phyloP scores from a whole-genome alignment of 2,888 invertebrate species.

The Aporophyla lueneburgensis region DNA sequence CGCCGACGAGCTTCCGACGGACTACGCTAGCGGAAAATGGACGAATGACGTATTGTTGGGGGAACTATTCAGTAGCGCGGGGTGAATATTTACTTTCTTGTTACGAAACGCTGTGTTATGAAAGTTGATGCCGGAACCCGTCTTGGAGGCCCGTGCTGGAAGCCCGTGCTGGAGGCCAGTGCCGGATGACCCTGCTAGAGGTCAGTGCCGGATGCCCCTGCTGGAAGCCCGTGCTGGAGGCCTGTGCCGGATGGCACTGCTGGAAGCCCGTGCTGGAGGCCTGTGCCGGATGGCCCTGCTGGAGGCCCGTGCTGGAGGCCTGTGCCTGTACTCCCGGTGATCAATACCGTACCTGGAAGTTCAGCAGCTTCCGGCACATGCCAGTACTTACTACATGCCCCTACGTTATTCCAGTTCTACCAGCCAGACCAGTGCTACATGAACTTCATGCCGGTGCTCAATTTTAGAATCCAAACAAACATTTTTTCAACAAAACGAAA shows the following conservation, averaged over 20 bases:
- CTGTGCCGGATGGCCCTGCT: too few relatives aligned
- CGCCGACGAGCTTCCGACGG: conserved; percentile 38
- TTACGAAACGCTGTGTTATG: too few relatives aligned
- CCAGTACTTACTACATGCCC: background rate
- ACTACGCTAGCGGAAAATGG: background rate
- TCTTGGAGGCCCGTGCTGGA: too few relatives aligned
- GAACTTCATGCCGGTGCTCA: background rate
- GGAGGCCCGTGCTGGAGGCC: too few relatives aligned
- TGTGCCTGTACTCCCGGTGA: background rate
- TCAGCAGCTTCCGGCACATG: background rate
- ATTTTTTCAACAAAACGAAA: background rate
- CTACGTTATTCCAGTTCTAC: background rate
- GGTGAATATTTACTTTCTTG: background rate
- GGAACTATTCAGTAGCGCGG: too few relatives aligned
- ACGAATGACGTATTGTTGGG: conserved; percentile 15
- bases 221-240: background rate
- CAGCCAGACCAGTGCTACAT: background rate
- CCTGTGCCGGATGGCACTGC: too few relatives aligned
- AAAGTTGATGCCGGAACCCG: too few relatives aligned
- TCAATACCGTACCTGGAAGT: too few relatives aligned
- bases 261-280: too few relatives aligned
- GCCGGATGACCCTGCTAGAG: too few relatives aligned
- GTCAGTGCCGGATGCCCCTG: background rate
- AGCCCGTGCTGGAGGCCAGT: background rate
- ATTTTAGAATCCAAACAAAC: background rate